Base-by-base conservation (phyloP, 2,888 invertebrate genomes). In the Blera fallax region DNA sequence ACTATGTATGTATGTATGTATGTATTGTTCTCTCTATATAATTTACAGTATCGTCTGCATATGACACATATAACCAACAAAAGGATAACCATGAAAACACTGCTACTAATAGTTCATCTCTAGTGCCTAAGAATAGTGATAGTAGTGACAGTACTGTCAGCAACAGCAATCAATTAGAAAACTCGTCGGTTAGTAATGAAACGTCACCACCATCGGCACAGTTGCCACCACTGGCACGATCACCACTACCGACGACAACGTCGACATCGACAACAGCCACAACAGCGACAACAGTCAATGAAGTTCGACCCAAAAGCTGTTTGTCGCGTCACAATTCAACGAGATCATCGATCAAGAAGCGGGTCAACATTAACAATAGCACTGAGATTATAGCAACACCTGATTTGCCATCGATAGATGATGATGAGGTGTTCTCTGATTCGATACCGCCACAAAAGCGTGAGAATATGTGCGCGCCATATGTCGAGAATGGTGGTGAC, bases 391-490 rank as follows among this genome's bases (percentile, higher is more conserved):
- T 92, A 85, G 91, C 91, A 83, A 89, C 91, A 64, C 89, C 91
- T 34, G 90, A 90, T 14, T 87, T 89, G 72, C 88, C 88, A 54
- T 89, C 87, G 11, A 88, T 88, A 43, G 93, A 93, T 83, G 95
- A 95, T 88, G 95, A 95, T 89, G 95, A 95, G 87, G 95, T 95
- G 11, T 95, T 95, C 90, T 92, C 92, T 64, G 93, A 93, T 88
- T 93, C 93, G 8, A 89, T 93, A 84, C 92, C 93, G 34, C 92
- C 93, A 10, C 91, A 92, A 64, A 91, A 92, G 76, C 91, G 93
- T 52, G 93, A 92, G 87, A 93, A 93, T 89, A 92, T 93, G 91
- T 93, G 93, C 85, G 92, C 93, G 3, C 92, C 93, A 0, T 94
- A 94, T 88, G 93, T 93, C 58, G 92, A 90, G 78, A 89, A 88